phyloP scores from a whole-genome alignment of 2,888 invertebrate species.

The Gortyna flavago region DNA sequence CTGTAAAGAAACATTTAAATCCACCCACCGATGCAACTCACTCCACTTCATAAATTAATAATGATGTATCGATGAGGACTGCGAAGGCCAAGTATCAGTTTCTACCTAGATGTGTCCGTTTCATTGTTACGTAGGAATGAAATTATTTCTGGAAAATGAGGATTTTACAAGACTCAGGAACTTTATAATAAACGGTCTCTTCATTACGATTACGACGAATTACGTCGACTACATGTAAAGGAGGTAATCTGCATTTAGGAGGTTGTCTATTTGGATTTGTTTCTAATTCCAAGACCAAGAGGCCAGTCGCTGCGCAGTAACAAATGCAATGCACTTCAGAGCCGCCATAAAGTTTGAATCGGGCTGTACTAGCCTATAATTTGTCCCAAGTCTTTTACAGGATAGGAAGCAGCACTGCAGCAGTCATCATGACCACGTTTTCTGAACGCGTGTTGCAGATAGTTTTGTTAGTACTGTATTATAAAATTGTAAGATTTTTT shows the following conservation, averaged over 20 bases:
- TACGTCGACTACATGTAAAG: not conserved
- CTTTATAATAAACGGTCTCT: not conserved
- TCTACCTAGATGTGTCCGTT: not conserved
- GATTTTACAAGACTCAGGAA: not conserved
- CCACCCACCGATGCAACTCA: not conserved
- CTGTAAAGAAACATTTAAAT: not conserved
- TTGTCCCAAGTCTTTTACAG: not conserved
- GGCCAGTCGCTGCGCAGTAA: no score
- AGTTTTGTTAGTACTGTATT: no score
- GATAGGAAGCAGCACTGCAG: not conserved
- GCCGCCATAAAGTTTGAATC: not conserved
- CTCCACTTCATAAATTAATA: slow-evolving; percentile 16
- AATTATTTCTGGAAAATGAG: no score
- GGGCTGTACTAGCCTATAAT: not conserved
- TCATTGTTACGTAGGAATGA: not conserved
- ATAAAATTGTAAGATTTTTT: no score
- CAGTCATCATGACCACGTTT: not conserved
- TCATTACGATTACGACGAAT: not conserved
- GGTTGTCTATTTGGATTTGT: not conserved
- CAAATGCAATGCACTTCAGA: no score
- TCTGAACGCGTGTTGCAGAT: not conserved
- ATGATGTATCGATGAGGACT: slow-evolving; percentile 23
- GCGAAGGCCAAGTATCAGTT: not conserved
- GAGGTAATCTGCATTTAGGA: not conserved
- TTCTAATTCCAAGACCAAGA: not conserved